These are phyloP conservation scores for Tribolium castaneum DNA, from an alignment of 1,140 invertebrate species.

Conservation along the genomic window DNA sequence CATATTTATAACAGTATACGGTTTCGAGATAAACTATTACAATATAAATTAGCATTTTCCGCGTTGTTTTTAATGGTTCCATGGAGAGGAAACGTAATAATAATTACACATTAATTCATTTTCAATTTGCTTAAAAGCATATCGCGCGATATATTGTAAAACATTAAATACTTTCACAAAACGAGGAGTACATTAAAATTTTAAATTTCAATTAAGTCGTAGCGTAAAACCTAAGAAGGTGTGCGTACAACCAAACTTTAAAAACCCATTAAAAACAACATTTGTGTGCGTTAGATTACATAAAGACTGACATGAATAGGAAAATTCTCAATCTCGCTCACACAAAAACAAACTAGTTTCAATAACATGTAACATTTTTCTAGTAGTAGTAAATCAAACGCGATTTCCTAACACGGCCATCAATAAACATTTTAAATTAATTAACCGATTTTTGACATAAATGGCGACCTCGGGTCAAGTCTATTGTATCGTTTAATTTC, in stretches of 20 bases:
- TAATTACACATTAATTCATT: background rate
- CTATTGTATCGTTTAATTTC: background rate
- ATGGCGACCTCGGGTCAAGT: background rate
- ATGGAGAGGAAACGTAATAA: background rate
- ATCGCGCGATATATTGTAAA: background rate
- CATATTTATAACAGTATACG: background rate
- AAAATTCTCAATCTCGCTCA: background rate
- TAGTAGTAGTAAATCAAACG: background rate
- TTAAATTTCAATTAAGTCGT: background rate
- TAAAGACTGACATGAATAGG: background rate
- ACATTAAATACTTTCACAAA: constrained; percentile 15
- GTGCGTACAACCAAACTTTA: background rate
- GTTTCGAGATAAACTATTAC: background rate
- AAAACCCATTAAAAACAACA: background rate
- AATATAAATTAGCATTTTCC: background rate
- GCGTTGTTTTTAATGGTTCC: constrained; percentile 1
- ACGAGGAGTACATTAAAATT: background rate
- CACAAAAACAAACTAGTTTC: background rate
- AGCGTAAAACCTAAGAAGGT: background rate
- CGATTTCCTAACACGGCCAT: background rate
- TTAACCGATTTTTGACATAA: background rate
- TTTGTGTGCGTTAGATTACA: background rate
- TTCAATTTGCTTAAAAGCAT: constrained; percentile 18
- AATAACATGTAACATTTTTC: background rate
- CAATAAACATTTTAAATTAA: background rate